phyloP scores from a whole-genome alignment of 2,113 vertebrate genomes.

The Phaethon lepturus region DNA sequence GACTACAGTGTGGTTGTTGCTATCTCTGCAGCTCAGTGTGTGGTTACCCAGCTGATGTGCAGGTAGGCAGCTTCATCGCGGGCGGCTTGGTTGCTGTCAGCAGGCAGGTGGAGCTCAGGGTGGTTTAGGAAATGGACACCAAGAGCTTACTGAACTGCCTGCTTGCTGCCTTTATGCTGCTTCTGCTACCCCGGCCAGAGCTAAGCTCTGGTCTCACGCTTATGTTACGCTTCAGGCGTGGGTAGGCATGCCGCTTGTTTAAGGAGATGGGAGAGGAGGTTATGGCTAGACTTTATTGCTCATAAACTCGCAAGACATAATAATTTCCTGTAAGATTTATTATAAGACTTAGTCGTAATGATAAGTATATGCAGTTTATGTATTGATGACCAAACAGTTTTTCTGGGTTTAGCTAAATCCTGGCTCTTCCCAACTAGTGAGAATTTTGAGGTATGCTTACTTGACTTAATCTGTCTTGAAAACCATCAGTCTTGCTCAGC shows the following conservation, averaged over 20 bases:
- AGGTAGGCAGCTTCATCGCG: not conserved
- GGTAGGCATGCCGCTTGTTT: not conserved
- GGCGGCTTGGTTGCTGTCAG: not conserved
- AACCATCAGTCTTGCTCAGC: not conserved
- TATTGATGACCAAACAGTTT: not conserved
- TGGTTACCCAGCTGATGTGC: not conserved
- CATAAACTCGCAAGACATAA: not conserved
- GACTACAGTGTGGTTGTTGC: not conserved
- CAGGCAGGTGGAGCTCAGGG: not conserved
- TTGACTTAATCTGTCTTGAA: not conserved
- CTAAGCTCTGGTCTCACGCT: not conserved
- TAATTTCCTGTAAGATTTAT: not conserved
- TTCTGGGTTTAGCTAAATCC: not conserved
- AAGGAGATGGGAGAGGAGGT: not conserved
- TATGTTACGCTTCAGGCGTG: fast-evolving
- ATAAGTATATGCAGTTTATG: not conserved
- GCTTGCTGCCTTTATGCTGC: not conserved
- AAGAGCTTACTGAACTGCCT: not conserved
- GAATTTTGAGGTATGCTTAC: not conserved
- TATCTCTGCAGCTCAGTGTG: not conserved
- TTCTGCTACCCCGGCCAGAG: not conserved
- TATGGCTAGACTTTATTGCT: not conserved
- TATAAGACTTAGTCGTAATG: not conserved
- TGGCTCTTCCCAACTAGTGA: not conserved
- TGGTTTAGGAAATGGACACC: not conserved